Evolutionary conservation across 2,113 vertebrate species (phyloP), one percentile per base, ranked within the genome.

Genomic region (Hypomesus transpacificus): DNA sequence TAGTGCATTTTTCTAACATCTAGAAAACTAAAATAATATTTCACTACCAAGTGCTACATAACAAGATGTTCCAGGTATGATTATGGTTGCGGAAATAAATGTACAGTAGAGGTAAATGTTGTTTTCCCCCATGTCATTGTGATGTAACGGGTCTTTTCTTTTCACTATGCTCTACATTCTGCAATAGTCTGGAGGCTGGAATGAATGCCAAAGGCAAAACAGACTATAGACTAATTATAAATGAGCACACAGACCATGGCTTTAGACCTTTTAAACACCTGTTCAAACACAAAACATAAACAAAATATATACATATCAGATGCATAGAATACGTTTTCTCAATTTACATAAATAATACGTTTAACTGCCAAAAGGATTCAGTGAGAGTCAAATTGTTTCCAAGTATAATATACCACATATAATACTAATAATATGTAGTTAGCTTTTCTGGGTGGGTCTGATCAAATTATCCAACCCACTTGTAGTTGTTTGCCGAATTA

Each of bases 271-370:
- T 46, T 46, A 5, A 46, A 46, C 39, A 46, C 39, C 39, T 46
- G 20, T 51, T 24, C 14, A 7, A 74, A 69, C 22, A 50, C 14
- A 58, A 69, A 6, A 61, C 39, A 56, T 28, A 59, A 26, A 64
- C 26, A 58, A 34, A 34, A 60, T 77, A 83, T 85, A 6, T 82
- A 85, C 76, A 88, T 76, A n/a, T 72, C 76, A 75, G 80, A 84
- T 90, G 90, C 88, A 90, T 91, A 90, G 89, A 90, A 86, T 88
- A 86, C 74, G 85, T 87, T 73, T 72, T 53, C 81, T 60, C 80
- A 75, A 85, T 88, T 75, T 82, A 90, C 86, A 90, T 84, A 88
- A 86, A 88, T 87, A 87, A 84, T 68, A 79, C 75, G 70, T 75
- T 13, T 22, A 70, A 75, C 78, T 77, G 62, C 62, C 75, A 46